phyloP scores from a whole-genome alignment of 2,113 vertebrate genomes.

The Ia io region DNA sequence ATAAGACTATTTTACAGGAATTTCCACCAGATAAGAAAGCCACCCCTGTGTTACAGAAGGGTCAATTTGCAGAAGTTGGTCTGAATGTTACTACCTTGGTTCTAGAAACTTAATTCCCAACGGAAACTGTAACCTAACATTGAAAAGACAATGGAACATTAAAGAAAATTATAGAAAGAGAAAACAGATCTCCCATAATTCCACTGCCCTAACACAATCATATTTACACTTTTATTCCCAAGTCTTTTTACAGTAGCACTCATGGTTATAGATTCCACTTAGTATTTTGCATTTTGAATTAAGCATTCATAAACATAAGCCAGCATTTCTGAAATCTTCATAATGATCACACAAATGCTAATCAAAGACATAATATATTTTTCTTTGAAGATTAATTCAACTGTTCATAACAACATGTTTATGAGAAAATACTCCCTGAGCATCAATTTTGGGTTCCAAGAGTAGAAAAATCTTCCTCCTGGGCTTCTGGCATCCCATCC shows the following conservation, averaged over 20 bases:
- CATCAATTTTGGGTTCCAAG: not conserved
- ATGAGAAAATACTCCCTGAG: constrained; percentile 7
- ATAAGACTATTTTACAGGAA: not conserved
- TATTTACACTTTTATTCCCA: not conserved
- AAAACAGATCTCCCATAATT: not conserved
- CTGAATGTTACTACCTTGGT: not conserved
- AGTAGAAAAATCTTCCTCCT: not conserved
- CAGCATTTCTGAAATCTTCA: not conserved
- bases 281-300: not conserved
- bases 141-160: not conserved
- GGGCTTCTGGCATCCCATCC: not conserved
- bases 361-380: not conserved
- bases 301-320: not conserved
- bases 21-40: not conserved
- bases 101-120: not conserved
- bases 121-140: not conserved
- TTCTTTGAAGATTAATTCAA: not conserved
- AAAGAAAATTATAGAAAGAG: not conserved
- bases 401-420: not conserved
- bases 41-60: not conserved
- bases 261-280: not conserved
- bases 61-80: not conserved
- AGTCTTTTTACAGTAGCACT: not conserved
- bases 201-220: not conserved
- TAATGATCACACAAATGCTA: not conserved